Conservation (phyloP, 2,888 invertebrate genomes). For the Buathra laborator region DNA sequence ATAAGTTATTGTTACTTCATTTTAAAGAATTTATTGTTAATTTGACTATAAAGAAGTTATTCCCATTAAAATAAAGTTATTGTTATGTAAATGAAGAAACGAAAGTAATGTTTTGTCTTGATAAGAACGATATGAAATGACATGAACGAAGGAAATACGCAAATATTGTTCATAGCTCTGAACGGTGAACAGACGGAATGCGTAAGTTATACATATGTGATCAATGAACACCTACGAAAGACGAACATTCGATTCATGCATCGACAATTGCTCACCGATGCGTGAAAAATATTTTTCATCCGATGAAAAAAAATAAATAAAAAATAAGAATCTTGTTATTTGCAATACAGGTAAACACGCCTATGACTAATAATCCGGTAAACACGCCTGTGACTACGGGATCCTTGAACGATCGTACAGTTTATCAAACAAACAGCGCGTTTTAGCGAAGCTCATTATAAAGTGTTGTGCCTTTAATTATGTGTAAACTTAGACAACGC, state of each 20-base stretch:
- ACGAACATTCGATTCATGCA: constrained; percentile 36
- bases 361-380: constrained; percentile 17
- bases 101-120: too few relatives aligned
- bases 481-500: neutral
- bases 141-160: neutral
- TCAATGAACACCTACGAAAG: neutral
- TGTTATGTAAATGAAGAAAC: too few relatives aligned
- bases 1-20: constrained; percentile 19
- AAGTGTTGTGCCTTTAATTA: constrained; percentile 22
- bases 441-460: constrained; percentile 1
- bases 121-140: too few relatives aligned
- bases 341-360: constrained; percentile 47
- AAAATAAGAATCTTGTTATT: constrained; percentile 40
- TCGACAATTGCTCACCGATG: constrained; percentile 45
- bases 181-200: neutral
- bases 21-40: too few relatives aligned
- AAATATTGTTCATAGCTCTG: neutral
- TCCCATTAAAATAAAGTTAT: too few relatives aligned
- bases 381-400: constrained; percentile 36
- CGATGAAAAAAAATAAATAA: constrained; percentile 21
- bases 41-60: too few relatives aligned
- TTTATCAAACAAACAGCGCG: constrained; percentile 17
- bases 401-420: constrained; percentile 52
- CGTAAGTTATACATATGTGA: neutral
- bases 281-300: constrained; percentile 44